Evolutionary conservation across 2,113 vertebrate species (phyloP).

Genomic region (Solenodon paradoxus): DNA sequence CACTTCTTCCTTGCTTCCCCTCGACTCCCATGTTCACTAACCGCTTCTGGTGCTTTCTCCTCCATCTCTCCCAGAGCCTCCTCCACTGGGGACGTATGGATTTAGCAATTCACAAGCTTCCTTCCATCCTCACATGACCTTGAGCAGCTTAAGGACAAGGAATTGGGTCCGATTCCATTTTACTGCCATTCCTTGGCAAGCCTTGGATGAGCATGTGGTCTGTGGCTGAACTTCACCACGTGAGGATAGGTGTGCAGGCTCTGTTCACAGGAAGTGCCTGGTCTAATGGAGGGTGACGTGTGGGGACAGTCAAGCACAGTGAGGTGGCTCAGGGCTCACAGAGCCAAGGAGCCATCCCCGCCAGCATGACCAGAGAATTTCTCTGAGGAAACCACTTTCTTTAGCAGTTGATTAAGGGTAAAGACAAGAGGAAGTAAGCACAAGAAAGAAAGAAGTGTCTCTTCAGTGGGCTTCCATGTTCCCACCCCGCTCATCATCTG

Average conservation of each 20-base stretch:
- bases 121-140: fast-evolving
- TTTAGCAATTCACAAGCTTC: not conserved
- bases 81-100: no score
- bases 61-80: not conserved
- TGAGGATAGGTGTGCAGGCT: not conserved
- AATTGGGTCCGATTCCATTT: no score
- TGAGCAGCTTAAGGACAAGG: fast-evolving
- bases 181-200: no score
- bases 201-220: not conserved
- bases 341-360: not conserved
- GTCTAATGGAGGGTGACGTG: not conserved
- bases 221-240: not conserved
- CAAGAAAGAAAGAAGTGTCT: no score
- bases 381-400: not conserved
- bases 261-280: not conserved
- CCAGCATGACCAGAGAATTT: fast-evolving
- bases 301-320: fast-evolving
- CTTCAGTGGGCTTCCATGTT: no score
- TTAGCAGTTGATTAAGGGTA: not conserved
- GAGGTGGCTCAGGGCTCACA: not conserved
- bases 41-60: no score
- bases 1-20: not conserved
- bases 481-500: no score
- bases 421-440: not conserved
- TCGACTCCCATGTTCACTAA: not conserved